These are phyloP conservation scores for Tympanuchus pallidicinctus DNA, from an alignment of 2,113 vertebrate species.

Conservation along the genomic window DNA sequence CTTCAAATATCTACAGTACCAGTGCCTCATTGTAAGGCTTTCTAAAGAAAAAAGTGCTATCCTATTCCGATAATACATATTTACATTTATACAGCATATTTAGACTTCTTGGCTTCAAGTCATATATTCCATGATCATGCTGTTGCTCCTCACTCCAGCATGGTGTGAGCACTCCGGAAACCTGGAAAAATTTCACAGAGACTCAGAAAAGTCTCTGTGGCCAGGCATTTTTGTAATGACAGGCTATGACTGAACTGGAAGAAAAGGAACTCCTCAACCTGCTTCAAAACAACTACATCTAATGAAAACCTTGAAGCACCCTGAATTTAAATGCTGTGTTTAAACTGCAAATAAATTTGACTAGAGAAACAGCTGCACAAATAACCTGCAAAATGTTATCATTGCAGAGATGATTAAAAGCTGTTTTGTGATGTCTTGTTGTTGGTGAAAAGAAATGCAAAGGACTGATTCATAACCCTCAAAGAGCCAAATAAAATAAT, in stretches of 20 bases:
- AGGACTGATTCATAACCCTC: neutral
- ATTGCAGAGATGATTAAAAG: conserved; percentile 62
- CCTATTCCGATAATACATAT: neutral
- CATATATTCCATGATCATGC: rapidly evolving
- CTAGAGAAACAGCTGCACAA: conserved; percentile 67
- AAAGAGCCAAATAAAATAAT: conserved; percentile 68
- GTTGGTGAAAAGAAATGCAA: conserved; percentile 30
- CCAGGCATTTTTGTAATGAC: neutral
- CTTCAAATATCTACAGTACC: neutral
- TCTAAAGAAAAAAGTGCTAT: neutral
- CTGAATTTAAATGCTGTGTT: neutral
- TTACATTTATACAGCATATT: neutral
- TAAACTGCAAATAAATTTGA: conserved; percentile 52
- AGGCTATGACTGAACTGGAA: neutral
- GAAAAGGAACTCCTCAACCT: neutral
- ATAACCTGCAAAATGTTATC: conserved; percentile 54
- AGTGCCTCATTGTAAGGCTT: neutral
- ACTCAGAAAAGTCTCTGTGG: neutral
- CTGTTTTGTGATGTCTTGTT: conserved; percentile 33
- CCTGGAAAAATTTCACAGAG: rapidly evolving
- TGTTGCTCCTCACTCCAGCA: neutral
- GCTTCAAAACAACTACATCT: neutral
- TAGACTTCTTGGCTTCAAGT: neutral
- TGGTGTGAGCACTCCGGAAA: neutral
- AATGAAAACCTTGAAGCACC: neutral